Base-by-base conservation (phyloP, 2,888 invertebrate species). In the Tanytarsus gracilentus region DNA sequence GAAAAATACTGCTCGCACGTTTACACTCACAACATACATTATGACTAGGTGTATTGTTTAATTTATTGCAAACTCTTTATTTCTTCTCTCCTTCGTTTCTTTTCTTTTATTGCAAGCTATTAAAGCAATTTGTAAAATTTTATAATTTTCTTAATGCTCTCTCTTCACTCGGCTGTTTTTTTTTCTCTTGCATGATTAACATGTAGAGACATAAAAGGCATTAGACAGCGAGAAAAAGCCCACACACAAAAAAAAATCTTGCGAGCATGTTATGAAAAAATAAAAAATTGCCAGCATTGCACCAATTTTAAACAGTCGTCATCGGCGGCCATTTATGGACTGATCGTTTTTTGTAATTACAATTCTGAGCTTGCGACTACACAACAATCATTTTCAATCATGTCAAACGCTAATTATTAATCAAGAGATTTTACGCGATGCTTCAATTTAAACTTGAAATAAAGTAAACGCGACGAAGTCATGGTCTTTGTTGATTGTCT, bases 331-430 rank as follows among this genome's bases (percentile, higher is more conserved):
- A 16, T 36, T 36, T n/a, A 23, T 44, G 44, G 16, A 23, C 23
- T 44, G 4, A 18, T 44, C 23, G 44, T 44, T 40, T 40, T 40
- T 16, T 16, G 18, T 8, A 16, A 29, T 2, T 18, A 29, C 16
- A 29, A 30, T 26, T 40, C 44, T 48, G 58, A 48, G 40, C 25
- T 30, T 39, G 40, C 21, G 40, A 11, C 44, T 27, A 40, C 21
- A 44, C 9, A 21, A 21, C 18, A 18, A 18, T 44, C 18, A 44
- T 44, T 44, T 44, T 44, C 30, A 25, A 56, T 56, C 53, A 56
- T 58, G 44, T 58, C 48, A 58, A 58, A 48, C 16, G 11, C 48
- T 58, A 58, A 53, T 53, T 53, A 53, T 21, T 51, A 5, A 36
- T 36, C 25, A 55, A 36, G 25, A 55, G 21, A 30, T 52, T 52